A percentile compares a stretch with the other conserved stretches of the same genome.
phyloP scores from a whole-genome alignment of 2,888 invertebrate genomes.

The Molanna angustata region DNA sequence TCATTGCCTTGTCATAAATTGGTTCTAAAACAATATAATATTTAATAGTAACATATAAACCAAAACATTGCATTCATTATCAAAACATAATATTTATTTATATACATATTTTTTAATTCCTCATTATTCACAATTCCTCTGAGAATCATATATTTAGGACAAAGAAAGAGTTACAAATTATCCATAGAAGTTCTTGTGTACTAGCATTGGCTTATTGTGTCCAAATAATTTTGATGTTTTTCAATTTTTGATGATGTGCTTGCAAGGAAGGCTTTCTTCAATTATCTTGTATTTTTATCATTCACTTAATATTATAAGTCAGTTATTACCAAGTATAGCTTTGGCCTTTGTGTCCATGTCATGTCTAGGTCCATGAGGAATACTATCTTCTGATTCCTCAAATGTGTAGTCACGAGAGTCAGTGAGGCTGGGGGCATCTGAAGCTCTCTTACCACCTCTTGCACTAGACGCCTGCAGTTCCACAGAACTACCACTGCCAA shows the following conservation, averaged over 20 bases:
- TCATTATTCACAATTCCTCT: not conserved
- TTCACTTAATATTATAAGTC: too few relatives aligned
- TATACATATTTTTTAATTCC: not conserved
- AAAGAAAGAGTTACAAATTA: too few relatives aligned
- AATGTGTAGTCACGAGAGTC: conserved; percentile 55
- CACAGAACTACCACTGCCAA: conserved; percentile 47
- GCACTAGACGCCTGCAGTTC: conserved; percentile 50
- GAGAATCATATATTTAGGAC: too few relatives aligned
- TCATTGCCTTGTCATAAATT: conserved; percentile 28
- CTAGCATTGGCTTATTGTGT: too few relatives aligned
- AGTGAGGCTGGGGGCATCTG: conserved; percentile 52
- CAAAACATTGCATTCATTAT: not conserved
- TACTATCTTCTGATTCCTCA: conserved; percentile 55
- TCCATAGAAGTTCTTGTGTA: too few relatives aligned
- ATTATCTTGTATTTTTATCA: too few relatives aligned
- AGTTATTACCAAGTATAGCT: conserved; percentile 25
- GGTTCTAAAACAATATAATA: conserved; percentile 21
- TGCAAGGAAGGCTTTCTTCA: too few relatives aligned
- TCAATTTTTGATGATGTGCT: too few relatives aligned
- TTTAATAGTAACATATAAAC: not conserved
- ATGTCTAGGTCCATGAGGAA: conserved; percentile 33
- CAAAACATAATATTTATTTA: not conserved
- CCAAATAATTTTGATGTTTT: too few relatives aligned
- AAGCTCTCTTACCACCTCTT: conserved; percentile 51
- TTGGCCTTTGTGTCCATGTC: conserved; percentile 25